phyloP scores from a whole-genome alignment of 2,113 vertebrate species.

The Psammodynastes pulverulentus region DNA sequence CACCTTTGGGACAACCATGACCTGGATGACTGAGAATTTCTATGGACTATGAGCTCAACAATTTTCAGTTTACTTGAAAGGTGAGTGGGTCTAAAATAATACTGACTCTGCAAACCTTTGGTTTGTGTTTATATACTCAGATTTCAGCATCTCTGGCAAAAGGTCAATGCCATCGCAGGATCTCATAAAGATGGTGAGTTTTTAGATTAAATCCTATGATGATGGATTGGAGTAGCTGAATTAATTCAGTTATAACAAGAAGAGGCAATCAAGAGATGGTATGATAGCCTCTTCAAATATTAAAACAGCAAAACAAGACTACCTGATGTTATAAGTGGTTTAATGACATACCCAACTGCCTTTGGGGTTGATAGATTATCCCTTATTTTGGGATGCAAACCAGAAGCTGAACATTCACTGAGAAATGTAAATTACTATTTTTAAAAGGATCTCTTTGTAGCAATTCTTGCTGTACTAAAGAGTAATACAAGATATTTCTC shows the following conservation, averaged over 20 bases:
- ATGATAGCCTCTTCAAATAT: neutral
- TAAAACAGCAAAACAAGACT: neutral
- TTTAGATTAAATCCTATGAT: neutral
- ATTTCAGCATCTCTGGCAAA: neutral
- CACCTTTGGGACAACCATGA: no score
- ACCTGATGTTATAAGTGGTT: neutral
- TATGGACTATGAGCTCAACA: neutral
- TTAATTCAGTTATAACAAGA: neutral
- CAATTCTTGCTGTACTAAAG: neutral
- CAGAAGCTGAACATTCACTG: neutral
- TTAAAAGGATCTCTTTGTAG: neutral
- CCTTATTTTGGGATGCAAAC: neutral
- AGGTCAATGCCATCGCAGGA: neutral
- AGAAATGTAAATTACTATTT: neutral
- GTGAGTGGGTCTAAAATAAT: neutral
- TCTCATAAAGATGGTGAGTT: neutral
- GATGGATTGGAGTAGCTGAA: neutral
- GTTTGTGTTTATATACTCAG: neutral
- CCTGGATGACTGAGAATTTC: no score
- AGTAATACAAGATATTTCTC: neutral
- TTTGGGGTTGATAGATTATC: neutral
- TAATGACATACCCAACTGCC: neutral
- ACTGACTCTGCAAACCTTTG: neutral
- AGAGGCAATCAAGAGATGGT: neutral
- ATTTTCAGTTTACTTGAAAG: neutral